A percentile compares a stretch with the other conserved stretches of the same genome.
phyloP scores from a whole-genome alignment of 2,888 invertebrate genomes.

The Ormyrus nitidulus region DNA sequence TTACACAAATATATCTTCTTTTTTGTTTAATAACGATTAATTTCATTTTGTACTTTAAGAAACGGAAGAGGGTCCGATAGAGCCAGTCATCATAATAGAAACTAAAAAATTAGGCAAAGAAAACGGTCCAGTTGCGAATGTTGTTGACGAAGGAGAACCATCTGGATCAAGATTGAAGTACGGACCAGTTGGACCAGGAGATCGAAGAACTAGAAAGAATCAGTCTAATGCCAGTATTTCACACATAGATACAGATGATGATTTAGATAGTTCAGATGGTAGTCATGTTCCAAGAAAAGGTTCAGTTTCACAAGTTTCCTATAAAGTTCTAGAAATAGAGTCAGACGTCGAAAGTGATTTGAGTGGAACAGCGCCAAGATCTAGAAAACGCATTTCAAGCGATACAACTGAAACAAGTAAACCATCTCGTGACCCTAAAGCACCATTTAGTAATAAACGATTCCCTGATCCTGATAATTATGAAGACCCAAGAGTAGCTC shows the following conservation, averaged over 20 bases:
- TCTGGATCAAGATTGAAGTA: conserved; percentile 60
- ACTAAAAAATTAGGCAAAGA: conserved; percentile 17
- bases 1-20: neutral
- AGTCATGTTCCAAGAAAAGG: conserved; percentile 54
- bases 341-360: conserved; percentile 71
- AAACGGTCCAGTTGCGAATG: conserved; percentile 30
- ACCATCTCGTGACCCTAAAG: conserved; percentile 2
- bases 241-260: conserved; percentile 53
- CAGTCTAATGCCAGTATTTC: conserved; percentile 29
- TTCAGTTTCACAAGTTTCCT: conserved; percentile 64
- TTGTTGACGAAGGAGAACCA: conserved; percentile 18
- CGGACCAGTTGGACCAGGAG: conserved; percentile 67
- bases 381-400: conserved; percentile 63
- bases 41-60: conserved; percentile 1
- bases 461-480: conserved; percentile 70
- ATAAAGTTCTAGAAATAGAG: conserved; percentile 69
- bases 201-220: conserved; percentile 60
- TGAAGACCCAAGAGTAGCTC: conserved; percentile 59
- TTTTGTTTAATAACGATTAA: neutral
- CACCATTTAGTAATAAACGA: conserved; percentile 48
- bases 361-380: conserved; percentile 62
- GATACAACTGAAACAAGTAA: conserved; percentile 58
- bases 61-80: neutral
- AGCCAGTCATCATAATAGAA: conserved; percentile 46
- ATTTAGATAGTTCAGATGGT: conserved; percentile 66